A percentile compares a stretch with the other conserved stretches of the same genome.
Conservation (phyloP, 64 coral and sea anemone genomes). For the Pocillopora damicornis region DNA sequence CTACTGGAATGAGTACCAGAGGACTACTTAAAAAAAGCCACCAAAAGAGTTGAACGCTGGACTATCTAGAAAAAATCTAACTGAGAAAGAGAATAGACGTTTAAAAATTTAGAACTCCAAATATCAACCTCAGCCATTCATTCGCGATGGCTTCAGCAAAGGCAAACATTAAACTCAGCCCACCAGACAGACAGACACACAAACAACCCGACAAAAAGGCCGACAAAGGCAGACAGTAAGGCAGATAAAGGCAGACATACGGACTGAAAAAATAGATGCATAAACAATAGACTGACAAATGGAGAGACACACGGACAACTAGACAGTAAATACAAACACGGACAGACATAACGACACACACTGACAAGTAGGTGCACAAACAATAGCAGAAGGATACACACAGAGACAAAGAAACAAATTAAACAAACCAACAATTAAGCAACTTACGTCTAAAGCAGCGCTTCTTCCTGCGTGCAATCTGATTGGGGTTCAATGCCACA, state of each 20-base stretch:
- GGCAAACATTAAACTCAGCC: no score
- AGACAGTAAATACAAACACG: background rate
- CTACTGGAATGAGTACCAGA: no score
- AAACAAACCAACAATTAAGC: no score
- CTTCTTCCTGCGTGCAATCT: constrained; percentile 49
- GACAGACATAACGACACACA: background rate
- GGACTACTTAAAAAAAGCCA: no score
- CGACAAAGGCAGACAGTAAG: background rate
- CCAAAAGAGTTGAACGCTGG: no score
- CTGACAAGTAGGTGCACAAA: background rate
- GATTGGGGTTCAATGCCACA: constrained; percentile 56
- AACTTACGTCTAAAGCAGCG: constrained; percentile 46
- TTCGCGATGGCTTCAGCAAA: no score
- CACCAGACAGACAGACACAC: background rate
- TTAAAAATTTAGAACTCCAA: no score
- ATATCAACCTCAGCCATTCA: no score
- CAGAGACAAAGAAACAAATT: background rate
- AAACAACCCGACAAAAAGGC: background rate
- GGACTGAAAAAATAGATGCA: background rate
- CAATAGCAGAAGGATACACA: background rate
- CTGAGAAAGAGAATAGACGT: no score
- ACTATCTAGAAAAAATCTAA: no score
- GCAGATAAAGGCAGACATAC: background rate
- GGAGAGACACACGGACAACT: background rate
- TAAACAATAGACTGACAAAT: background rate